These are phyloP conservation scores for Coenobita brevimanus DNA, from an alignment of 1,140 invertebrate genomes.

Conservation along the genomic window DNA sequence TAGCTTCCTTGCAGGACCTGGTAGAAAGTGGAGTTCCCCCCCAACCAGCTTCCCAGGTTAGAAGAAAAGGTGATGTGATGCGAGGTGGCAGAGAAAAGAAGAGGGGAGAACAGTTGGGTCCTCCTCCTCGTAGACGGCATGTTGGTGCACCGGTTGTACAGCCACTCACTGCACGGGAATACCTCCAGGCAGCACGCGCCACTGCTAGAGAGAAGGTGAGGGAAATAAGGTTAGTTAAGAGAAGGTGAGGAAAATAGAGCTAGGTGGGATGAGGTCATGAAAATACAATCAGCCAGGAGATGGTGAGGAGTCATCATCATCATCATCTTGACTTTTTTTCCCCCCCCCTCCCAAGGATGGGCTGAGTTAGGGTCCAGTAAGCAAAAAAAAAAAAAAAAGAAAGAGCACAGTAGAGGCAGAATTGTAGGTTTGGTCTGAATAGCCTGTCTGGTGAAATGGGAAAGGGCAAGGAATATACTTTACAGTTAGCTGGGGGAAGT, in stretches of 20 bases:
- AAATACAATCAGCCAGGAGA: neutral
- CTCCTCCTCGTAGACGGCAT: neutral
- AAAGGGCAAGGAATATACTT: too few species aligned
- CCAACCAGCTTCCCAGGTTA: neutral
- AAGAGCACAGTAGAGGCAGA: too few species aligned
- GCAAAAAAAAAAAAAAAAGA: too few species aligned
- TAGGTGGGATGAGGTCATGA: neutral
- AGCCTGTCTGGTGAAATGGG: too few species aligned
- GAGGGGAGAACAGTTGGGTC: slow-evolving; percentile 17
- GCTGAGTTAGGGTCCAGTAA: too few species aligned
- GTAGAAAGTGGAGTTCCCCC: neutral
- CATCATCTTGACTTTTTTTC: too few species aligned
- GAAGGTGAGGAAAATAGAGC: neutral
- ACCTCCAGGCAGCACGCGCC: slow-evolving; percentile 27
- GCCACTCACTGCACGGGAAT: slow-evolving; percentile 46
- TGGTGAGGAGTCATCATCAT: too few species aligned
- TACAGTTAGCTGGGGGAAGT: too few species aligned
- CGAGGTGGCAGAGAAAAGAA: neutral
- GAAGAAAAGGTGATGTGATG: neutral
- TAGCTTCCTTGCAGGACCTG: neutral
- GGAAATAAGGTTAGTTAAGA: neutral
- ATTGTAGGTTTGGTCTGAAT: too few species aligned
- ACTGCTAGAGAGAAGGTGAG: slow-evolving; percentile 51
- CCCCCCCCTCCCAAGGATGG: too few species aligned
- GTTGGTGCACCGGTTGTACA: neutral